Evolutionary conservation across 64 coral and sea anemone species (phyloP).

Genomic region (Catalaphyllia jardinei): DNA sequence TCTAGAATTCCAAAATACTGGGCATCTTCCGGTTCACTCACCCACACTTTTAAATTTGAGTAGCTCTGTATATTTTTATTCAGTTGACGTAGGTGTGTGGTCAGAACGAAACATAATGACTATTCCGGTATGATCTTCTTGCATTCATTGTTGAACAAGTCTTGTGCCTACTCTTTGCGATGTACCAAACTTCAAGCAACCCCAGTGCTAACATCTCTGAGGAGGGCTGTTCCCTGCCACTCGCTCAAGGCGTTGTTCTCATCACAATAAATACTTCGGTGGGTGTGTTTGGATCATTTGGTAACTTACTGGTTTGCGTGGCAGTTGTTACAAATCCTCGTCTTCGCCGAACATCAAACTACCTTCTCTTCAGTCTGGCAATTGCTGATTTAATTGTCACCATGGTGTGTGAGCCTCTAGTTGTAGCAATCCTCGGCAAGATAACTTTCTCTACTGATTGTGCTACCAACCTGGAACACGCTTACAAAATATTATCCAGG

Average conservation of each 20-base stretch:
- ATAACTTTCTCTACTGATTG: slow-evolving; percentile 3
- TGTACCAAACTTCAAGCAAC: not conserved
- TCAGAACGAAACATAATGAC: not conserved
- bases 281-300: slow-evolving; percentile 17
- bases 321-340: slow-evolving; percentile 5
- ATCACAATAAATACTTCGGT: not conserved
- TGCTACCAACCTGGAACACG: not conserved
- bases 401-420: not conserved
- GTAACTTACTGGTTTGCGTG: slow-evolving; percentile 35
- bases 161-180: not conserved
- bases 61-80: not conserved
- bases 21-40: not conserved
- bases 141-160: not conserved
- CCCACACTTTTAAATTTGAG: not conserved
- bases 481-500: not conserved
- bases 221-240: not conserved
- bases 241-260: slow-evolving; percentile 4
- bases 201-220: not conserved
- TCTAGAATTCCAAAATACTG: not conserved
- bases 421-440: not conserved
- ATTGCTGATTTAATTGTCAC: slow-evolving; percentile 38
- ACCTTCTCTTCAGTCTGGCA: slow-evolving; percentile 15
- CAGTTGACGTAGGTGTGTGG: not conserved
- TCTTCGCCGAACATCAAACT: slow-evolving; percentile 21
- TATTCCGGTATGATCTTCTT: not conserved